phyloP scores from a whole-genome alignment of 35 echinoderm and acorn worm species.

The Lytechinus pictus region DNA sequence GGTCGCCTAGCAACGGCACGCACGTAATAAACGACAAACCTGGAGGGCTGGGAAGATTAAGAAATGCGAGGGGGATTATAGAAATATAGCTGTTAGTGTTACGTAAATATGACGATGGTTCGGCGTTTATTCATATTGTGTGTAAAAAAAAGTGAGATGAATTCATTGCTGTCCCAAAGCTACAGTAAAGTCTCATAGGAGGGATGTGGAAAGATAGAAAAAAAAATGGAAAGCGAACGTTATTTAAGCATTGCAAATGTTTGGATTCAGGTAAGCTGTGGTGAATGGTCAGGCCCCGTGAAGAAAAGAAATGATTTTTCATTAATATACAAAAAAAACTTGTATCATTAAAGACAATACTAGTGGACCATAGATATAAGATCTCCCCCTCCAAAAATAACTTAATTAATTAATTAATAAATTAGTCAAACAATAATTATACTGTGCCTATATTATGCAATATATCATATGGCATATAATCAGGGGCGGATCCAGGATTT shows the following conservation, averaged over 20 bases:
- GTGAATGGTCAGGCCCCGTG: no score
- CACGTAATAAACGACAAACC: not conserved
- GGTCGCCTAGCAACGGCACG: conserved; percentile 1
- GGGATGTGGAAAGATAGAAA: not conserved
- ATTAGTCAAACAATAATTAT: no score
- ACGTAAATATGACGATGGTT: not conserved
- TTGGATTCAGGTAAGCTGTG: no score
- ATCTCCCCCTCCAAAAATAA: no score
- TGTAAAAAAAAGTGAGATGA: not conserved
- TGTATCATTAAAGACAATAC: no score
- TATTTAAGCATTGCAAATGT: not conserved
- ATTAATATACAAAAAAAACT: no score
- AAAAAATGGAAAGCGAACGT: not conserved
- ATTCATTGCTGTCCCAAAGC: not conserved
- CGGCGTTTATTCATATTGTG: not conserved
- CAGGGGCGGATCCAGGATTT: no score
- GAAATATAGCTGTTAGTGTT: not conserved
- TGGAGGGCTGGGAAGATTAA: not conserved
- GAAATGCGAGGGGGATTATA: not conserved
- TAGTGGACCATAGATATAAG: no score
- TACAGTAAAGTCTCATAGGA: not conserved
- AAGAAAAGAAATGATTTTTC: no score
- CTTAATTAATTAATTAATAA: no score
- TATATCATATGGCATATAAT: no score
- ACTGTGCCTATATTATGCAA: no score